phyloP scores from a whole-genome alignment of 2,797 vertebrate genomes.

The Acomys russatus region DNA sequence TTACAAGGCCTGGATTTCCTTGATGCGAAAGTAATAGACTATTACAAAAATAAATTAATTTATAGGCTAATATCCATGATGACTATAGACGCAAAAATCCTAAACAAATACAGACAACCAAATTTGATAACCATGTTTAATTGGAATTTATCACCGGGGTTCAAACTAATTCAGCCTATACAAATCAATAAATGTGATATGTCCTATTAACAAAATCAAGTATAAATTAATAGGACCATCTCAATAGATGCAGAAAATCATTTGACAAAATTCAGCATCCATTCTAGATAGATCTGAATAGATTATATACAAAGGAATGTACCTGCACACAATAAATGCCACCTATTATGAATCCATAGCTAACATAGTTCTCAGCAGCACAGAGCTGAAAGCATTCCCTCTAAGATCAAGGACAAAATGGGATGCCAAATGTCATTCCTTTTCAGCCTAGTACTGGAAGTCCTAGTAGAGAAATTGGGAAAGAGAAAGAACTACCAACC shows the following conservation, averaged over 20 bases:
- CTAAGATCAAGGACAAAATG: neutral
- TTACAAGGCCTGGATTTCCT: neutral
- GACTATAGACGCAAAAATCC: neutral
- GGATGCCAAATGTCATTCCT: neutral
- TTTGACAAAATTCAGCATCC: neutral
- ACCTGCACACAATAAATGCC: neutral
- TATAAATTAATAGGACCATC: neutral
- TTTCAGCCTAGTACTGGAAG: neutral
- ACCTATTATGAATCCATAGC: neutral
- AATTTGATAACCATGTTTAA: neutral
- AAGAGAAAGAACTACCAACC: neutral
- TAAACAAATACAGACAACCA: neutral
- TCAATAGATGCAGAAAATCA: neutral
- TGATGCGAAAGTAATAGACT: neutral
- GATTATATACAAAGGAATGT: neutral
- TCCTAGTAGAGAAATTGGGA: neutral
- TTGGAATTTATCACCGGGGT: neutral
- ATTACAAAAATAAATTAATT: neutral
- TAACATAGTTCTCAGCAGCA: neutral
- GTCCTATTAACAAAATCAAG: neutral
- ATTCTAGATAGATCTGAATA: neutral
- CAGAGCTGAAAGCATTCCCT: neutral
- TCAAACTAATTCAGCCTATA: neutral
- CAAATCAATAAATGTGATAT: neutral
- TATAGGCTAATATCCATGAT: neutral